Percentiles rank a stretch among this genome's conserved stretches.
phyloP scores from a whole-genome alignment of 1,140 invertebrate genomes.

The Luehdorfia chinensis region DNA sequence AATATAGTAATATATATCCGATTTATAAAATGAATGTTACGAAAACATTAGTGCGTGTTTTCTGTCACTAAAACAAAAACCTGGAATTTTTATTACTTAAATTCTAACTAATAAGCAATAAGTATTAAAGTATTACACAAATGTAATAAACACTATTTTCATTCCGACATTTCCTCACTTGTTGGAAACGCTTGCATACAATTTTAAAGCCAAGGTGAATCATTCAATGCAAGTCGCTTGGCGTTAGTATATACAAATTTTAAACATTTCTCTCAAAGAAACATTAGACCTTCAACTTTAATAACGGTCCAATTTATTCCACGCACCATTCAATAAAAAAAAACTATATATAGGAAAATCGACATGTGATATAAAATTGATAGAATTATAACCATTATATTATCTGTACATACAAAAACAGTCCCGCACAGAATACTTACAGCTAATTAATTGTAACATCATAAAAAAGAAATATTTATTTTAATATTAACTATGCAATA shows the following conservation, averaged over 20 bases:
- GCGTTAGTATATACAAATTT: slow-evolving; percentile 14
- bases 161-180: not conserved
- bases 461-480: slow-evolving; percentile 40
- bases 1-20: slow-evolving; percentile 50
- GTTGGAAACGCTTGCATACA: not conserved
- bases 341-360: slow-evolving; percentile 29
- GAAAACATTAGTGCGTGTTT: slow-evolving; percentile 40
- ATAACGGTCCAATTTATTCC: slow-evolving; percentile 26
- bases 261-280: not conserved
- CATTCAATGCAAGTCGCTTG: slow-evolving; percentile 1
- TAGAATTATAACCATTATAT: slow-evolving; percentile 22
- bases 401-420: slow-evolving; percentile 43
- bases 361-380: slow-evolving; percentile 17
- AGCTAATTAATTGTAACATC: slow-evolving; percentile 51
- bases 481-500: slow-evolving; percentile 44
- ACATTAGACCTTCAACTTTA: slow-evolving; percentile 9
- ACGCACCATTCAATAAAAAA: slow-evolving; percentile 16
- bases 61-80: slow-evolving; percentile 32
- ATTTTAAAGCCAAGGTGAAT: slow-evolving; percentile 7
- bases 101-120: slow-evolving; percentile 29
- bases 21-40: slow-evolving; percentile 53
- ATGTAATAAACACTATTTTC: slow-evolving; percentile 14
- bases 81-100: slow-evolving; percentile 46
- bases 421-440: slow-evolving; percentile 46
- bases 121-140: slow-evolving; percentile 23